phyloP scores from a whole-genome alignment of 2,113 vertebrate genomes.

The Saguinus imperator region DNA sequence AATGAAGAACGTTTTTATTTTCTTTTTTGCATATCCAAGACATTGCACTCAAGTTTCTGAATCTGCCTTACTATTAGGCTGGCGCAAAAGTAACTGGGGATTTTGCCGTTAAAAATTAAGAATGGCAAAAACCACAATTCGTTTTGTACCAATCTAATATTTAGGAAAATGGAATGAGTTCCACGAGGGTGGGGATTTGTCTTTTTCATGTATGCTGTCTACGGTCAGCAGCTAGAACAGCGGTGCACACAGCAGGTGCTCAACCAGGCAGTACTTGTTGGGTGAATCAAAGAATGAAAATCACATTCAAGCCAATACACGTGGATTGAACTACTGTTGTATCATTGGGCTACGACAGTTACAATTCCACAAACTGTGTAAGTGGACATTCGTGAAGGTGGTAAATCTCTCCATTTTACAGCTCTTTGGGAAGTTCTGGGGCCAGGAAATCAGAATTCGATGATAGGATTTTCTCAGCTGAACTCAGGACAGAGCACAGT shows the following conservation, averaged over 20 bases:
- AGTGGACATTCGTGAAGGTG: not conserved
- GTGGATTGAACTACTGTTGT: not conserved
- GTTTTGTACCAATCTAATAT: too few relatives aligned
- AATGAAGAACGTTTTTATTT: not conserved
- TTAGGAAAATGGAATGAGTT: not conserved
- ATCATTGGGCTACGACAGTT: not conserved
- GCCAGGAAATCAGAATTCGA: not conserved
- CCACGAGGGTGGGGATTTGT: not conserved
- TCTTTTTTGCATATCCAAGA: not conserved
- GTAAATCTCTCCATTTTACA: not conserved
- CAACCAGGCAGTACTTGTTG: not conserved
- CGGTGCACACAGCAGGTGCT: not conserved
- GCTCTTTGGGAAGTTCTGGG: not conserved
- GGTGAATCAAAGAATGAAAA: slow-evolving; percentile 19
- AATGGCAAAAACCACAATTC: too few relatives aligned
- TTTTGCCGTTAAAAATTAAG: too few relatives aligned
- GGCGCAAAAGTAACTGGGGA: too few relatives aligned
- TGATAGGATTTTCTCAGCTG: not conserved
- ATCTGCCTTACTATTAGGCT: not conserved
- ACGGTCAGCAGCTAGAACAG: not conserved
- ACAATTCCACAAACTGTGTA: not conserved
- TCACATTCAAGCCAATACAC: not conserved
- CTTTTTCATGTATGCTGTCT: not conserved
- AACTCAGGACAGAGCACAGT: not conserved
- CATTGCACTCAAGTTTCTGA: not conserved